These are phyloP conservation scores for Hypocryptadius cinnamomeus DNA, from an alignment of 2,113 vertebrate species.

Conservation along the genomic window DNA sequence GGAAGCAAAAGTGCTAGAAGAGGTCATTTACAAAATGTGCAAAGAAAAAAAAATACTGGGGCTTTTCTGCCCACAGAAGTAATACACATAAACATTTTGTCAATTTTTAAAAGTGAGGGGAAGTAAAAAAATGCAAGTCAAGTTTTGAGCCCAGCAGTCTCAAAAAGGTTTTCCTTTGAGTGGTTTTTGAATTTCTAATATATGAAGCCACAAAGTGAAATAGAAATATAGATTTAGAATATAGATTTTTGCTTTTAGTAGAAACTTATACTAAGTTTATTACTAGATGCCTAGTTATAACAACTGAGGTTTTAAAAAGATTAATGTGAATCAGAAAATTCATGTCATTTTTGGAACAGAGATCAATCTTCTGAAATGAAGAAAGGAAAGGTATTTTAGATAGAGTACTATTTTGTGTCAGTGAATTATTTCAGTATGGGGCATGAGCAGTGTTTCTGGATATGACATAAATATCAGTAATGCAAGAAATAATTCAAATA, in stretches of 20 bases:
- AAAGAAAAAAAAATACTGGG: neutral
- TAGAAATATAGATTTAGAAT: neutral
- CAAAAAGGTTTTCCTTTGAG: neutral
- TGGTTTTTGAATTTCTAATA: neutral
- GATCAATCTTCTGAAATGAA: neutral
- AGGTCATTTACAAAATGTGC: neutral
- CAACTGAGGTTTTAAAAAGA: neutral
- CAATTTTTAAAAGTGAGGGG: neutral
- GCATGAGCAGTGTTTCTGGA: neutral
- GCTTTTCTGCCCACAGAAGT: neutral
- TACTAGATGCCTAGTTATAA: neutral
- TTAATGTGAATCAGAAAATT: neutral
- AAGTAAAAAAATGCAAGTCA: neutral
- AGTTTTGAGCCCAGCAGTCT: neutral
- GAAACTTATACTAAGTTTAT: neutral
- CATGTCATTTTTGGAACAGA: neutral
- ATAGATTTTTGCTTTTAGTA: neutral
- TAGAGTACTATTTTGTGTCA: neutral
- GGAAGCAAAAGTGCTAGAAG: neutral
- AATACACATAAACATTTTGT: neutral
- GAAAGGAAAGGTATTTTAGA: neutral
- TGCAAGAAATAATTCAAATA: neutral
- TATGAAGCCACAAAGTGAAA: neutral
- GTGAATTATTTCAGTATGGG: neutral
- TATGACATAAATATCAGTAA: neutral